Base-by-base conservation (phyloP, 2,888 invertebrate species). In the Trichopria drosophilae region DNA sequence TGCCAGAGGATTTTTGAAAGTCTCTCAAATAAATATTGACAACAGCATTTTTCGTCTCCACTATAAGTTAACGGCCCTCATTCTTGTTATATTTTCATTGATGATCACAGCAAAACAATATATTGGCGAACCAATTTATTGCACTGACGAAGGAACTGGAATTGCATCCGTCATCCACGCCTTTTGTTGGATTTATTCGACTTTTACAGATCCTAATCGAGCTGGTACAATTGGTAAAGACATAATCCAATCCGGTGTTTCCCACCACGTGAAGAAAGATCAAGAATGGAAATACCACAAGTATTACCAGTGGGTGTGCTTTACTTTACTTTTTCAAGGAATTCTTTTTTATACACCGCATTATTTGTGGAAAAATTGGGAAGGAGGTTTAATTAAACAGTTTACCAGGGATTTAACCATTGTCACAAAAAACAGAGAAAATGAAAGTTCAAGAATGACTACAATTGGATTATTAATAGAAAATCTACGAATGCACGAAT, bases 61-160 rank as follows among this genome's bases (percentile, higher is more conserved):
- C 22, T 42, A 42, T 13, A 31, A 32, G 7, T 6, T 31, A 7
- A 31, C 42, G 2, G 6, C 15, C 4, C 13, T 31, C 5, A 20
- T 42, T 13, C 31, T 42, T n/a, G 12, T 42, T 3, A 23, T 18
- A 16, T 32, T 22, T 5, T 29, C 31, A 22, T 19, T 12, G 3
- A 3, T 42, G 3, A 32, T 42, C 5, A 42, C 42, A 10, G 31
- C 31, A 10, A 13, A 20, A 12, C 31, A 31, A 12, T 42, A 4
- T 18, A 42, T 42, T n/a, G 42, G 42, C 10, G 42, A 42, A 3
- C 42, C 42, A 3, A 42, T 42, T 6, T 9, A 42, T 4, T 42
- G 42, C 24, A 10, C 9, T 6, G 2, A 24, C 10, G 24, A 24
- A 24, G 24, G 7, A 24, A n/a, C n/a, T n/a, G n/a, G n/a, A n/a